A percentile compares a stretch with the other conserved stretches of the same genome.
These are phyloP conservation scores for Gasteruption jaculator DNA, from an alignment of 2,888 invertebrate genomes.

Conservation along the genomic window DNA sequence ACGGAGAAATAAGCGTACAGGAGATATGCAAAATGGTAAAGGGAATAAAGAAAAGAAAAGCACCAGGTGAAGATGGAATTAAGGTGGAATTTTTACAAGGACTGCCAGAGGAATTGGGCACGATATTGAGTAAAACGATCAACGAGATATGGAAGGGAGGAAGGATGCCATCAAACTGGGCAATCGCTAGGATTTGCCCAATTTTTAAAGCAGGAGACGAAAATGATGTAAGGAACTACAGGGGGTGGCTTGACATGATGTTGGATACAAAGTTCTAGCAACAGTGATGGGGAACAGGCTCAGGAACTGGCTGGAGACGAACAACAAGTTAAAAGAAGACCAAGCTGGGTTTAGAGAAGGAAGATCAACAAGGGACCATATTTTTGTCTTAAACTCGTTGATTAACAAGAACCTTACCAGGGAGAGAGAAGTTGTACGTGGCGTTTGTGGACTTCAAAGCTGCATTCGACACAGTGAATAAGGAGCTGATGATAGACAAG, in stretches of 20 bases:
- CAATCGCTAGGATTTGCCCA: slow-evolving; percentile 8
- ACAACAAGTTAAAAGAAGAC: slow-evolving; percentile 13
- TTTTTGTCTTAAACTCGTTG: slow-evolving; percentile 11
- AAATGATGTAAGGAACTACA: slow-evolving; percentile 8
- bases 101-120: no score
- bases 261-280: slow-evolving; percentile 14
- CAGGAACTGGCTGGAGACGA: slow-evolving; percentile 13
- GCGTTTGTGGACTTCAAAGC: slow-evolving; percentile 15
- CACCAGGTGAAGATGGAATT: slow-evolving; percentile 2
- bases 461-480: no score
- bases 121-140: no score
- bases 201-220: slow-evolving; percentile 15
- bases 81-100: neutral
- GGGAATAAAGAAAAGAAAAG: slow-evolving; percentile 4
- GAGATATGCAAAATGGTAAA: neutral
- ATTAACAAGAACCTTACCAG: slow-evolving; percentile 1
- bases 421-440: neutral
- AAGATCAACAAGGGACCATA: slow-evolving; percentile 17
- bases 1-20: neutral
- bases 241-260: slow-evolving; percentile 13
- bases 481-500: slow-evolving; percentile 12
- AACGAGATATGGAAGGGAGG: neutral
- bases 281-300: slow-evolving; percentile 6
- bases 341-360: slow-evolving; percentile 19
- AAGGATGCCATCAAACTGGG: slow-evolving; percentile 1